These are phyloP conservation scores for Tipula unca DNA, from an alignment of 2,888 invertebrate genomes.

Conservation along the genomic window DNA sequence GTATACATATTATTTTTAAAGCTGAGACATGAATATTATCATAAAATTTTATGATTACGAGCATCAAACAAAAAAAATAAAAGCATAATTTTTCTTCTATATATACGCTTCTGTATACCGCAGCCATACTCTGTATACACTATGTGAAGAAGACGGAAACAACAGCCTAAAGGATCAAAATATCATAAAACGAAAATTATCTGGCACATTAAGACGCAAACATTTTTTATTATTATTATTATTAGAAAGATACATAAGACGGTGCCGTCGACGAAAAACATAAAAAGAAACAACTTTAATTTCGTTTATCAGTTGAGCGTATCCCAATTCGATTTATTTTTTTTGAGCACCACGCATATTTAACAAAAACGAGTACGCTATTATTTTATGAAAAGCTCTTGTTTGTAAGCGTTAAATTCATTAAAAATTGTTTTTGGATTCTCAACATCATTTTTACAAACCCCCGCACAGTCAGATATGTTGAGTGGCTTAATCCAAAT, in stretches of 20 bases:
- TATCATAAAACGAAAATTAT: not conserved
- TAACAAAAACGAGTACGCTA: too few relatives aligned
- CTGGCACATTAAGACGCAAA: not conserved
- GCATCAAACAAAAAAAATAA: not conserved
- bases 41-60: not conserved
- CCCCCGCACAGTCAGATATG: too few relatives aligned
- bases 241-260: not conserved
- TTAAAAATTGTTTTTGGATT: too few relatives aligned
- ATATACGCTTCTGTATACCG: not conserved
- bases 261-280: not conserved
- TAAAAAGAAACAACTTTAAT: not conserved
- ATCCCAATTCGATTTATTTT: not conserved
- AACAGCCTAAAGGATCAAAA: not conserved
- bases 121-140: not conserved
- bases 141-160: not conserved
- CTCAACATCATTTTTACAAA: too few relatives aligned
- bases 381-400: too few relatives aligned
- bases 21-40: not conserved
- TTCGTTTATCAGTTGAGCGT: not conserved
- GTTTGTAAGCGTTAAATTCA: too few relatives aligned
- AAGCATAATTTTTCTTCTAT: not conserved
- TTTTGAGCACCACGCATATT: too few relatives aligned
- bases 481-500: too few relatives aligned
- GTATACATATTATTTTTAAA: not conserved
- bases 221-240: not conserved